phyloP scores from a whole-genome alignment of 1,140 invertebrate species.

The Meloidogyne floridensis region DNA sequence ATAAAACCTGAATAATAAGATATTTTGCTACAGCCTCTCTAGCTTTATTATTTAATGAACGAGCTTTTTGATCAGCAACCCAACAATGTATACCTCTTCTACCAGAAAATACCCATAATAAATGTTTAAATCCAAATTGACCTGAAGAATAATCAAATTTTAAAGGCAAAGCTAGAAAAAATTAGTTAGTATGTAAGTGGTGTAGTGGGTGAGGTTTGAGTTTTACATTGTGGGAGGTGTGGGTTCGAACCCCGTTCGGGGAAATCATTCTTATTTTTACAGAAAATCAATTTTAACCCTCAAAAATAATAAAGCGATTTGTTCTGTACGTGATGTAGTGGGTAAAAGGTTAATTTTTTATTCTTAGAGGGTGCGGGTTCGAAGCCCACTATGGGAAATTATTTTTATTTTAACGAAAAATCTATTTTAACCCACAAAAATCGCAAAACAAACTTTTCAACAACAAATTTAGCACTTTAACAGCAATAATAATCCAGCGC shows the following conservation, averaged over 20 bases:
- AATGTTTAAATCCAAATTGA: conserved; percentile 88
- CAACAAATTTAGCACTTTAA: conserved; percentile 83
- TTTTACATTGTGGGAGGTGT: not conserved
- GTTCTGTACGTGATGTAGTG: too few relatives aligned
- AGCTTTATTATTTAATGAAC: conserved; percentile 74
- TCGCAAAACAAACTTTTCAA: conserved; percentile 74
- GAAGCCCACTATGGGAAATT: not conserved
- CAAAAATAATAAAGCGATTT: too few relatives aligned
- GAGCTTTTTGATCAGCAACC: conserved; percentile 85
- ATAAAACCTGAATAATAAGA: conserved; percentile 70
- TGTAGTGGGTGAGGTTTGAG: not conserved
- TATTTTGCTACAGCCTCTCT: conserved; percentile 83
- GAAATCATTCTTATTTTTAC: not conserved
- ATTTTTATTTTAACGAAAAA: not conserved
- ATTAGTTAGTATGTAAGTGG: not conserved
- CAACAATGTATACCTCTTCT: conserved; percentile 94
- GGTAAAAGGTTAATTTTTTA: too few relatives aligned
- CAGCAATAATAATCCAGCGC: conserved; percentile 92
- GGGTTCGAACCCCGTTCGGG: not conserved
- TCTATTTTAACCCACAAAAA: not conserved
- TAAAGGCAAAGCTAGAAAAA: conserved; percentile 2
- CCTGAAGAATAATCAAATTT: conserved; percentile 70
- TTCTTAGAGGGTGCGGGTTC: too few relatives aligned
- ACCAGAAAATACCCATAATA: conserved; percentile 96
- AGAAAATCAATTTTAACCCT: too few relatives aligned